These are phyloP conservation scores for Acrobasis consociella DNA, from an alignment of 2,888 invertebrate genomes.

Conservation along the genomic window DNA sequence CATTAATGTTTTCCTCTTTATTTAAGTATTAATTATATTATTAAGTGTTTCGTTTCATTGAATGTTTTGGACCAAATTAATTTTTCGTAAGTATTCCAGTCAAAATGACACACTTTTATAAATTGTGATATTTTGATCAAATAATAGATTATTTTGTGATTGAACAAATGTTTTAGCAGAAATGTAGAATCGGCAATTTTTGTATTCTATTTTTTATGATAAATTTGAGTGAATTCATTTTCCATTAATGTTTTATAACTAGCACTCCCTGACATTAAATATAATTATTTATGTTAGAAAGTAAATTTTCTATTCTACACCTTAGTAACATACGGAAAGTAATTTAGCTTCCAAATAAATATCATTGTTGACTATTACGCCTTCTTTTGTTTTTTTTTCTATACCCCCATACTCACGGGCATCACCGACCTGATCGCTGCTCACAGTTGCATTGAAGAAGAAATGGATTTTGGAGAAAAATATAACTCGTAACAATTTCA, in stretches of 20 bases:
- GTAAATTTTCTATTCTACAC: conserved; percentile 53
- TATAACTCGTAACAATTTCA: conserved; percentile 62
- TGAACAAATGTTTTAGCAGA: conserved; percentile 22
- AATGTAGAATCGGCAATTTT: conserved; percentile 11
- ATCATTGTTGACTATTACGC: conserved; percentile 71
- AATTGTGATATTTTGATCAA: conserved; percentile 40
- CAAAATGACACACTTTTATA: conserved; percentile 35
- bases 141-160: conserved; percentile 31
- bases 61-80: conserved; percentile 62
- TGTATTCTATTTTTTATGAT: not conserved
- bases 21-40: conserved; percentile 53
- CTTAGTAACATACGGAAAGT: conserved; percentile 57
- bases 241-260: conserved; percentile 37
- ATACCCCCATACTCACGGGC: too few species aligned
- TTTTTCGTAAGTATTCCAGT: conserved; percentile 40
- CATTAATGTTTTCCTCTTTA: conserved; percentile 38
- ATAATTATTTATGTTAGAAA: conserved; percentile 61
- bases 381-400: conserved; percentile 35
- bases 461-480: not conserved
- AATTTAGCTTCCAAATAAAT: conserved; percentile 77
- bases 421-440: too few species aligned
- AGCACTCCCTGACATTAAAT: conserved; percentile 60
- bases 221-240: conserved; percentile 10
- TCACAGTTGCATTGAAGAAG: too few species aligned
- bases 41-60: conserved; percentile 52